phyloP scores from a whole-genome alignment of 2,113 vertebrate species.

The Apteryx owenii region DNA sequence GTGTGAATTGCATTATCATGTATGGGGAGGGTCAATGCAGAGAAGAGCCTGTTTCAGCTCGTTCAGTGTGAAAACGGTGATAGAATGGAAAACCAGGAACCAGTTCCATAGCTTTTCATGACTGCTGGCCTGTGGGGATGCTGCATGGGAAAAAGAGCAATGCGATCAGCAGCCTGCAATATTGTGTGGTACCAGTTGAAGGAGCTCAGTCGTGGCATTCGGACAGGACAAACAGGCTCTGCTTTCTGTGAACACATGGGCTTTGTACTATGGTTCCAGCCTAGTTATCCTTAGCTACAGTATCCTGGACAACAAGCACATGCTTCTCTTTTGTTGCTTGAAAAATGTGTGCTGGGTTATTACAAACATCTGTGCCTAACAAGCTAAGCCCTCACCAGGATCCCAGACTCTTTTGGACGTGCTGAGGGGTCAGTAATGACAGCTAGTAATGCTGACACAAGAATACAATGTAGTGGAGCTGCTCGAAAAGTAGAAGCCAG shows the following conservation, averaged over 20 bases:
- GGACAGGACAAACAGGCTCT: not conserved
- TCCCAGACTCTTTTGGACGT: not conserved
- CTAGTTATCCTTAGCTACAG: not conserved
- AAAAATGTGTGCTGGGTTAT: conserved; percentile 11
- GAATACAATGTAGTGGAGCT: not conserved
- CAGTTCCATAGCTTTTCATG: not conserved
- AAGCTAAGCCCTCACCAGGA: not conserved
- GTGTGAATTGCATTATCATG: not conserved
- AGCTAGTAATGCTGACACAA: not conserved
- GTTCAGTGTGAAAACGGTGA: not conserved
- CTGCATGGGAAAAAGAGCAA: not conserved
- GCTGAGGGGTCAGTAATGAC: not conserved
- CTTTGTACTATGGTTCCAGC: not conserved
- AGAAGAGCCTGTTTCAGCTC: not conserved
- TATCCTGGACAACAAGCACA: not conserved
- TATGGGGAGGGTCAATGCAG: not conserved
- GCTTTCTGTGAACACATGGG: not conserved
- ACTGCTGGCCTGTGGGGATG: not conserved
- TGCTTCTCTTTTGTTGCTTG: not conserved
- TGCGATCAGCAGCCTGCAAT: not conserved
- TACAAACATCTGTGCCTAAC: not conserved
- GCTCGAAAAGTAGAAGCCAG: not conserved
- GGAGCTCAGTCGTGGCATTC: not conserved
- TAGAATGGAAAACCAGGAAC: not conserved
- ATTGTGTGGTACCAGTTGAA: not conserved